A percentile compares a stretch with the other conserved stretches of the same genome.
phyloP scores from a whole-genome alignment of 2,113 vertebrate species.

The Lophius piscatorius region DNA sequence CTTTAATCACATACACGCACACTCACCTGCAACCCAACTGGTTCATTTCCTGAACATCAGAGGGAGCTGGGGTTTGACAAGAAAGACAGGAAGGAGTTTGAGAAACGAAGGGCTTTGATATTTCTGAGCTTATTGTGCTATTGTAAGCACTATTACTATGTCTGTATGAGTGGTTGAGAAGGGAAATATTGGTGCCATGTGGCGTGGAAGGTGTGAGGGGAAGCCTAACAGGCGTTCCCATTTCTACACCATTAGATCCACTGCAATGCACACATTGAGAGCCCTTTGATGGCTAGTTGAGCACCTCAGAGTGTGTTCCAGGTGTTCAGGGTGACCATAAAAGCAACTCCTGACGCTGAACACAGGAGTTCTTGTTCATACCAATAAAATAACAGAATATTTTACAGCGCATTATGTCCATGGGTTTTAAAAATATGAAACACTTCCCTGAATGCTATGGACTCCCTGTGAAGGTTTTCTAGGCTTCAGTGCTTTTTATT shows the following conservation, averaged over 20 bases:
- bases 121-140: slow-evolving; percentile 54
- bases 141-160: slow-evolving; percentile 37
- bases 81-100: slow-evolving; percentile 70
- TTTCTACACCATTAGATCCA: slow-evolving; percentile 43
- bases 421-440: slow-evolving; percentile 10
- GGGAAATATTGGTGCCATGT: slow-evolving; percentile 73
- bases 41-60: slow-evolving; percentile 73
- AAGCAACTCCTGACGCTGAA: slow-evolving; percentile 23
- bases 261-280: slow-evolving; percentile 9
- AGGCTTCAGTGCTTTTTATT: slow-evolving; percentile 15
- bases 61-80: slow-evolving; percentile 42
- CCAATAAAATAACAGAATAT: slow-evolving; percentile 13
- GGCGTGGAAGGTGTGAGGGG: slow-evolving; percentile 58
- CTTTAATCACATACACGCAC: slow-evolving; percentile 25
- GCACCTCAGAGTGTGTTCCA: slow-evolving; percentile 36
- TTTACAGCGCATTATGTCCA: slow-evolving; percentile 15
- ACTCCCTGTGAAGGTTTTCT: slow-evolving; percentile 28
- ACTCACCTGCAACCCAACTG: slow-evolving; percentile 62
- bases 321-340: slow-evolving; percentile 53
- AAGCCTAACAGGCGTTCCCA: slow-evolving; percentile 55
- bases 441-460: slow-evolving; percentile 7
- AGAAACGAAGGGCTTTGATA: slow-evolving; percentile 64
- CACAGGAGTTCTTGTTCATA: slow-evolving; percentile 52
- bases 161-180: slow-evolving; percentile 41
- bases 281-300: slow-evolving; percentile 51